Base-by-base conservation (phyloP, 1,140 invertebrate genomes). In the Drosophila erecta region DNA sequence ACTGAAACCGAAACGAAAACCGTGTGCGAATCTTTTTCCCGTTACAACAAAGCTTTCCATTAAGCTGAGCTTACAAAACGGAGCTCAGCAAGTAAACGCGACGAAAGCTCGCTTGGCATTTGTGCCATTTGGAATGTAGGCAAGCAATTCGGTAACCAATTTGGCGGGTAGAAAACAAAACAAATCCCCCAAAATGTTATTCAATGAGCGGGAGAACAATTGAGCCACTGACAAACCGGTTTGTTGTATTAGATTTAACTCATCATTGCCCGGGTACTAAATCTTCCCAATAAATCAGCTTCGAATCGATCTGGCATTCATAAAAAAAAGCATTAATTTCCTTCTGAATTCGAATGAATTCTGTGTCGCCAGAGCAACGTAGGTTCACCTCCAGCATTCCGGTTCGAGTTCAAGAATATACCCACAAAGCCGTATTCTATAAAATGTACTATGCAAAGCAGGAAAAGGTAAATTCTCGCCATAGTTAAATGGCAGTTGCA, bases 1-100 rank as follows among this genome's bases (percentile, higher is more conserved):
- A 87, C 84, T 87, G 79, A 89, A 79, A 69, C 73, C 58, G 67
- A 62, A 65, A 71, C 54, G 30, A 22, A 66, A 70, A 33, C 60
- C 56, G 40, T 49, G 56, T 24, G 37, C 51, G 17, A 69, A 57
- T 62, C 49, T 70, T 47, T 53, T 57, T 74, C 59, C 71, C 67
- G 67, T 71, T 71, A 71, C 67, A 71, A 47, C 67, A 40, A 69
- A 66, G 74, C 74, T 55, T 72, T 61, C 44, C 76, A 70, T 46
- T 46, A 69, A 59, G 64, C 72, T 61, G 8, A 46, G 49, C 57
- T 57, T 46, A 60, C 59, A 55, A 27, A 20, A 55, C 66, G 49
- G 24, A 51, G 70, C 33, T 37, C 37, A 54, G 62, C 27, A 35
- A 61, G 30, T 41, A 49, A 49, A 24, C 57, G 20, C 33, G 56